Evolutionary conservation across 64 coral and sea anemone species (phyloP).

Genomic region (Exaiptasia diaphana): DNA sequence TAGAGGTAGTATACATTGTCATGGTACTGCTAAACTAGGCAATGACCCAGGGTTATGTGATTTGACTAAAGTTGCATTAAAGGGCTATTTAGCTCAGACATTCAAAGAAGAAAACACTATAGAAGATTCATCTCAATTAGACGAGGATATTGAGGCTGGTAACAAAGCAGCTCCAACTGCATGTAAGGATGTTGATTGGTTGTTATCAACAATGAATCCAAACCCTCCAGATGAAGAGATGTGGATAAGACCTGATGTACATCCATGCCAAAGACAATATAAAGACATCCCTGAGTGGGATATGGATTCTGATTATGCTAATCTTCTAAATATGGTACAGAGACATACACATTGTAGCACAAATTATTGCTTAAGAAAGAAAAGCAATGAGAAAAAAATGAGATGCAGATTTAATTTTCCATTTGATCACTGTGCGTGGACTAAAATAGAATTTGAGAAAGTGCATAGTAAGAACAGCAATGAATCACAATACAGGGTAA

Average conservation of each 20-base stretch:
- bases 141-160: slow-evolving; percentile 25
- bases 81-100: slow-evolving; percentile 37
- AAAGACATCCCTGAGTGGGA: slow-evolving; percentile 42
- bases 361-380: slow-evolving; percentile 22
- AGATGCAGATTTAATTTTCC: slow-evolving; percentile 32
- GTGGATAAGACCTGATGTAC: slow-evolving; percentile 31
- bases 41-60: slow-evolving; percentile 45
- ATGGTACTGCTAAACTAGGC: slow-evolving; percentile 24
- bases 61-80: slow-evolving; percentile 19
- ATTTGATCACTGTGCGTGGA: not conserved
- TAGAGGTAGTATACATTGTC: slow-evolving; percentile 47
- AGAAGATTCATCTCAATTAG: slow-evolving; percentile 10
- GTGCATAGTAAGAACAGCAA: not conserved
- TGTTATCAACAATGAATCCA: slow-evolving; percentile 36
- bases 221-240: slow-evolving; percentile 38
- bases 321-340: slow-evolving; percentile 46
- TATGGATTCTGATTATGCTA: slow-evolving; percentile 4
- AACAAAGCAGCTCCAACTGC: slow-evolving; percentile 27
- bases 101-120: slow-evolving; percentile 12
- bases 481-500: slow-evolving; percentile 15
- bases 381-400: not conserved
- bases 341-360: slow-evolving; percentile 44
- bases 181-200: slow-evolving; percentile 41
- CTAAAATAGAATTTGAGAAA: slow-evolving; percentile 26
- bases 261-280: slow-evolving; percentile 21